These are phyloP conservation scores for Coptotermes formosanus DNA, from an alignment of 1,140 invertebrate species.

Conservation along the genomic window DNA sequence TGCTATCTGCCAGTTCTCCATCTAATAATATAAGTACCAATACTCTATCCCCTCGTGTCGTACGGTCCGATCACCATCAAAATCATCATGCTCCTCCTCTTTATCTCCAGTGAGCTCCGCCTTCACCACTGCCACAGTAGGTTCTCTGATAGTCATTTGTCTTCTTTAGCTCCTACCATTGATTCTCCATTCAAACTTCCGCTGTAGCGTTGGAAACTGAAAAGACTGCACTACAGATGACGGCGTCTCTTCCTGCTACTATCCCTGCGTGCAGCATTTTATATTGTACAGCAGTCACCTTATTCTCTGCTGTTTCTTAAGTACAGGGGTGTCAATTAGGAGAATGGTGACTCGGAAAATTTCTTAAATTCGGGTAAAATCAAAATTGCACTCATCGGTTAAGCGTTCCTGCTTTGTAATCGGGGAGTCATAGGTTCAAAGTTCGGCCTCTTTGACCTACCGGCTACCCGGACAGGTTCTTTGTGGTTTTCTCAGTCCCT, in stretches of 20 bases:
- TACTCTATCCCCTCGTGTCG: not conserved
- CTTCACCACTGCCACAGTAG: not conserved
- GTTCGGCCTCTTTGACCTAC: too few relatives aligned
- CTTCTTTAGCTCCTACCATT: constrained; percentile 24
- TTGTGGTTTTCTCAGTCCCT: too few relatives aligned
- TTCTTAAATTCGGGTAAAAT: too few relatives aligned
- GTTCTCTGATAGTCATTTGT: constrained; percentile 25
- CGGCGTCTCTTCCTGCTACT: too few relatives aligned
- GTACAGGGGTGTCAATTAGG: not conserved
- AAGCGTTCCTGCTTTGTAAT: too few relatives aligned
- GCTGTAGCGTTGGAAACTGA: not conserved
- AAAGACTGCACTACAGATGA: too few relatives aligned
- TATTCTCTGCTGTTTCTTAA: not conserved
- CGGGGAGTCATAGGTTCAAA: too few relatives aligned
- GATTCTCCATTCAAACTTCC: constrained; percentile 35
- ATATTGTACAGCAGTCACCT: not conserved
- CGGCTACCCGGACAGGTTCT: too few relatives aligned
- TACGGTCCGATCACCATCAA: not conserved
- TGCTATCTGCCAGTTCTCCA: too few relatives aligned
- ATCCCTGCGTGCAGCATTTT: not conserved
- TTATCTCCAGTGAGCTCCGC: not conserved
- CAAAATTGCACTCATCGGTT: too few relatives aligned
- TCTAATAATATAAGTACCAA: too few relatives aligned
- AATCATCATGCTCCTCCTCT: not conserved
- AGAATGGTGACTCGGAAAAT: not conserved